phyloP scores from a whole-genome alignment of 2,113 vertebrate genomes.

The Heloderma charlesbogerti region DNA sequence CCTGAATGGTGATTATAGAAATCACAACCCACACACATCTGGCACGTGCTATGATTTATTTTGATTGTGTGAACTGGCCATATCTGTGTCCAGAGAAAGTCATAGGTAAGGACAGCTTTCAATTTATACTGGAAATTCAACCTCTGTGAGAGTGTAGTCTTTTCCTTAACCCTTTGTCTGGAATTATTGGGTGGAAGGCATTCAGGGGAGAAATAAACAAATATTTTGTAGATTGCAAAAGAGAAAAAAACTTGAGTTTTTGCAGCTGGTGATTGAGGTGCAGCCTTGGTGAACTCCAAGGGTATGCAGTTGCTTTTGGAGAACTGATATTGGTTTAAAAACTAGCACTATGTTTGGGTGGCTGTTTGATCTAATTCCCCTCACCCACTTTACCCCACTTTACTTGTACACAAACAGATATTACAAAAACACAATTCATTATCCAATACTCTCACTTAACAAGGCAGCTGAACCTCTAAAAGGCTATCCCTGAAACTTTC shows the following conservation, averaged over 20 bases:
- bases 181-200: not conserved
- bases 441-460: not conserved
- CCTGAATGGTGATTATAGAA: too few relatives aligned
- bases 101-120: not conserved
- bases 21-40: too few relatives aligned
- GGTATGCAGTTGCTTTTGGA: not conserved
- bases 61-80: too few relatives aligned
- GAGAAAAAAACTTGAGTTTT: not conserved
- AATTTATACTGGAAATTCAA: not conserved
- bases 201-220: too few relatives aligned
- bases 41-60: too few relatives aligned
- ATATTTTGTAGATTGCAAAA: not conserved
- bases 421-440: not conserved
- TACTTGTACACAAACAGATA: not conserved
- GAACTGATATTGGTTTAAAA: not conserved
- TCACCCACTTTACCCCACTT: not conserved
- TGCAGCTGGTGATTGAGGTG: not conserved
- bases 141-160: not conserved
- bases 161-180: not conserved
- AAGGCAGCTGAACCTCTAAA: not conserved
- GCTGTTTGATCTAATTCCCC: not conserved
- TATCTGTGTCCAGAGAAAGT: not conserved
- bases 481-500: not conserved
- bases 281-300: not conserved
- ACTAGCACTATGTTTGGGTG: not conserved